Percentiles rank a stretch among this genome's conserved stretches.
Evolutionary conservation across 1,140 invertebrate species (phyloP).

Genomic region (Heterodera carotae): DNA sequence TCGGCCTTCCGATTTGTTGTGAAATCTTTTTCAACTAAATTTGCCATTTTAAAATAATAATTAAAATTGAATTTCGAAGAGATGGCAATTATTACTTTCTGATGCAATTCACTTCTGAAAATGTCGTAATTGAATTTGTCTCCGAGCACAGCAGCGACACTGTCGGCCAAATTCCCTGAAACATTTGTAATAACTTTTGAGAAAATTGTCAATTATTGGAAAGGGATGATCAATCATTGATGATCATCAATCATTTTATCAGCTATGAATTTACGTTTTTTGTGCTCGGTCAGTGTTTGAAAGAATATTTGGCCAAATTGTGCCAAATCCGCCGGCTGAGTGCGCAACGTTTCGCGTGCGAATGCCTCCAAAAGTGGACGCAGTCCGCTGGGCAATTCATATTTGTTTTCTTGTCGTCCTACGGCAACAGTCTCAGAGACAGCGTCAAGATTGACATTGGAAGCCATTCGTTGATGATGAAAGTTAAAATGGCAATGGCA

Average conservation of each 20-base stretch:
- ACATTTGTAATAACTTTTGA: background rate
- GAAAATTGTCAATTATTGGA: too few relatives aligned
- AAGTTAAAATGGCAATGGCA: background rate
- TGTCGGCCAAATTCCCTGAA: constrained; percentile 45
- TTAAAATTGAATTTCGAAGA: background rate
- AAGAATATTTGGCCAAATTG: constrained; percentile 49
- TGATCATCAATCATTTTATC: background rate
- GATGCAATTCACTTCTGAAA: constrained; percentile 46
- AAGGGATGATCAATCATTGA: constrained; percentile 6
- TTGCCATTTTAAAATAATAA: background rate
- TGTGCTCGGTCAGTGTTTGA: constrained; percentile 37
- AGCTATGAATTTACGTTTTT: constrained; percentile 36
- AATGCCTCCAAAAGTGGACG: constrained; percentile 53
- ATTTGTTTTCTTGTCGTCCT: background rate
- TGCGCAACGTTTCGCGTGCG: constrained; percentile 49
- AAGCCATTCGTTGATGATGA: background rate
- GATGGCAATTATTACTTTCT: constrained; percentile 31
- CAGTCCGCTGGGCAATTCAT: constrained; percentile 45
- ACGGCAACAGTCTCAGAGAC: background rate
- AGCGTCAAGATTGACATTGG: background rate
- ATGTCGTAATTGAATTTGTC: constrained; percentile 42
- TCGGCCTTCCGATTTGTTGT: constrained; percentile 28
- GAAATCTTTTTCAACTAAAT: background rate
- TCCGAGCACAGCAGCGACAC: constrained; percentile 32
- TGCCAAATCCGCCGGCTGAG: constrained; percentile 44